Evolutionary conservation across 2,888 invertebrate genomes (phyloP), one percentile per base, ranked within the genome.

Genomic region (Cabera pusaria): DNA sequence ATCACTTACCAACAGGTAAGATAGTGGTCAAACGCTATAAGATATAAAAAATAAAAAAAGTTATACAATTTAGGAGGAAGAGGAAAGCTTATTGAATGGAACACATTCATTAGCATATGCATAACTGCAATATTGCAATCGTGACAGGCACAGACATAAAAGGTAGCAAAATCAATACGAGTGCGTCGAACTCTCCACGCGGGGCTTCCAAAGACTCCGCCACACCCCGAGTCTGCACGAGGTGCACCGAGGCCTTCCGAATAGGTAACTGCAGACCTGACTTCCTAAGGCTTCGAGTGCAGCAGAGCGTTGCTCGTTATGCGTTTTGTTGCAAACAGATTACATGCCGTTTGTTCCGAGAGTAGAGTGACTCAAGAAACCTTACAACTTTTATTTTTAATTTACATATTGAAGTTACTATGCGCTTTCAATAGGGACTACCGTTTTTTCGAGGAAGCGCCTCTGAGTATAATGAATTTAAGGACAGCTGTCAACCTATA

Each of bases 161-260:
- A 47, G 38, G 35, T 36, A 22, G 36, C 32, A 42, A 40, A 59
- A 69, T 66, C 67, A 57, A 68, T 69, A 64, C 41, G 20, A 61
- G 71, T 63, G 49, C 71, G 52, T 56, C 64, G 72, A 73, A 72
- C 74, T 58, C 40, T 23, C 33, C 31, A 25, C 32, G 46, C 58
- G 56, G 42, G 74, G 73, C 64, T 74, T 73, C 74, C 47, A 64
- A 65, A 56, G 59, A 58, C 28, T 7, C 52, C 32, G 12, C 32
- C 22, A 8, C 17, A 6, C 18, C 17, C 16, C 26, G 26, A 31
- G 5, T 18, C 3, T 17, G 10, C 0, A 19, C 27, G 25, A 18
- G 11, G 27, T 10, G 10, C 20, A 18, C 21, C 27, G 31, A 38
- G 22, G 7, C 31, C 26, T 43, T 43, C 29, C 33, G 24, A 35